Conservation (phyloP, 2,113 vertebrate species). For the Talpa occidentalis region DNA sequence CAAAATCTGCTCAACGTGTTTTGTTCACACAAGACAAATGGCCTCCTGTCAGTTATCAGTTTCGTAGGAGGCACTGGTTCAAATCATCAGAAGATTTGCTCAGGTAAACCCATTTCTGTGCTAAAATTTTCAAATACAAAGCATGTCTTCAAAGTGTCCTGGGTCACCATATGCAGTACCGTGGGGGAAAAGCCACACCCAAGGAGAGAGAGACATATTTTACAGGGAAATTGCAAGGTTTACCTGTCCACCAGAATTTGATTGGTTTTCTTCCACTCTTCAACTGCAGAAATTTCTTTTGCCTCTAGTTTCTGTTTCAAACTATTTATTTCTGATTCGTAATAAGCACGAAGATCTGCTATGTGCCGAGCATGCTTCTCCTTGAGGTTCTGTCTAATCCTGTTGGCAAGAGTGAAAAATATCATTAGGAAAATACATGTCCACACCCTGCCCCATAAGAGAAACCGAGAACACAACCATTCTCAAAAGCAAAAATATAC, state of each 20-base stretch:
- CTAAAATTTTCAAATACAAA: background rate
- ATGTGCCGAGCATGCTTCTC: constrained; percentile 95
- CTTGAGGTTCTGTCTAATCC: constrained; percentile 94
- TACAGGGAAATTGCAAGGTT: background rate
- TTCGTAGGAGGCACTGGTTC: background rate
- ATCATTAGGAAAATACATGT: background rate
- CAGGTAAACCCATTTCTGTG: background rate
- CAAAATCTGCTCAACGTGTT: background rate
- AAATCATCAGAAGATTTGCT: background rate
- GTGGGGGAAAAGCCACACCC: background rate
- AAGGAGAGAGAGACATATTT: background rate
- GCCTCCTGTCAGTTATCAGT: background rate
- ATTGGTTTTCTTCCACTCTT: constrained; percentile 91
- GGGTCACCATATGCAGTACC: background rate
- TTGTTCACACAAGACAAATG: background rate
- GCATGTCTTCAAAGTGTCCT: background rate
- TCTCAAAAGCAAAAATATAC: background rate
- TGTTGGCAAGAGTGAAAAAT: constrained; percentile 74
- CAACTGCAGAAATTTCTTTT: constrained; percentile 84
- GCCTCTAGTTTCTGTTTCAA: constrained; percentile 92
- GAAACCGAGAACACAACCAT: background rate
- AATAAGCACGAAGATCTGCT: constrained; percentile 95
- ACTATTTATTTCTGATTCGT: constrained; percentile 93
- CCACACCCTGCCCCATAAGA: background rate
- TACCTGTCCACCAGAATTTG: constrained; percentile 91